Evolutionary conservation across 2,888 invertebrate genomes (phyloP), one percentile per base, ranked within the genome.

Genomic region (Gymnocheta viridis): DNA sequence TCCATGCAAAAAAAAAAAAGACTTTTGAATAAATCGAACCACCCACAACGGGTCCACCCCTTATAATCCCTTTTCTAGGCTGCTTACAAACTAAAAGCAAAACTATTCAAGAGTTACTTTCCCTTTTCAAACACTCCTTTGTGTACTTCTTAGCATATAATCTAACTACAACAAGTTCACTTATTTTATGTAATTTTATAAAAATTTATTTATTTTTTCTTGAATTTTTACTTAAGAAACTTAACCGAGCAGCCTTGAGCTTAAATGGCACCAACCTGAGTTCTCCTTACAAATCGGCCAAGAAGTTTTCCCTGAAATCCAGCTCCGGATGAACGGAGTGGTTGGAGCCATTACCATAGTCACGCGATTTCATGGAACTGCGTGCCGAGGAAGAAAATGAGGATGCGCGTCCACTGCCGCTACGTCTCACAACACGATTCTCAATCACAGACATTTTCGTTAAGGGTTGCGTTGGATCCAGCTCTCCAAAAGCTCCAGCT

Each of bases 241-340:
- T 60, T 24, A 47, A 47, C 44, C 19, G 56, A 73, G 77, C 77
- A 82, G 49, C 51, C 19, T 27, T n/a, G n/a, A n/a, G 2, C n/a
- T 60, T 62, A 41, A 70, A 27, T 27, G 41, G n/a, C 3, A 80
- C 12, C 10, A 60, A 67, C 49, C 62, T 60, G 51, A 51, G 35
- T 27, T 73, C 67, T 29, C 80, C 85, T 91, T 91, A 91, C 84
- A 91, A 88, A 85, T 91, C 91, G 10, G 91, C 91, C 56, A 91
- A 90, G n/a, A 92, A 91, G 44, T 91, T 92, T 88, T 91, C 92
- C 89, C 92, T 88, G 41, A 91, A 92, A 62, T 91, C 91, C 70
- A 92, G 82, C 22, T 91, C 92, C 12, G 91, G 91, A 86, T 91
- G 91, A 4, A 90, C 87, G 24, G 91, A 89, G 62, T 91, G 91